A percentile compares a stretch with the other conserved stretches of the same genome.
Evolutionary conservation across 2,113 vertebrate genomes (phyloP).

Genomic region (Solea solea): DNA sequence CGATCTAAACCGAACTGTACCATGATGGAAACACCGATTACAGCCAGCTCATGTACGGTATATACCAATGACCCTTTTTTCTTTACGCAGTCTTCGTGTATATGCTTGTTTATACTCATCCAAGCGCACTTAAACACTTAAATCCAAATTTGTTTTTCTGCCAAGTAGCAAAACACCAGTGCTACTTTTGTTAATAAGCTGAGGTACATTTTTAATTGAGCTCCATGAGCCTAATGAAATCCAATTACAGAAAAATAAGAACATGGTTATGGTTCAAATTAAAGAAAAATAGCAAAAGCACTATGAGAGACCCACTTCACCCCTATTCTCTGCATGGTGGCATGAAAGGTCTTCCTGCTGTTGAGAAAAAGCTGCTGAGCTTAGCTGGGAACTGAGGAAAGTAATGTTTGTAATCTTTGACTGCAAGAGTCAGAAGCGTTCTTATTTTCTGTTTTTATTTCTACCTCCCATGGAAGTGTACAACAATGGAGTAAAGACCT

Average conservation of each 20-base stretch:
- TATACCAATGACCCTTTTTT: not conserved
- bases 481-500: not conserved
- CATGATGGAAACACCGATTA: too few relatives aligned
- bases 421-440: conserved; percentile 30
- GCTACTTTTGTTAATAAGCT: conserved; percentile 18
- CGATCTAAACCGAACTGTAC: too few relatives aligned
- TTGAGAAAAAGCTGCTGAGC: conserved; percentile 27
- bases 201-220: conserved; percentile 42
- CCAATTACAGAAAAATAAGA: conserved; percentile 21
- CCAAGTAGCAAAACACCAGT: not conserved
- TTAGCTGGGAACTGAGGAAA: conserved; percentile 42
- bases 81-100: not conserved
- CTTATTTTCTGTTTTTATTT: conserved; percentile 11
- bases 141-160: conserved; percentile 3
- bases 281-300: conserved; percentile 17
- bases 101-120: not conserved
- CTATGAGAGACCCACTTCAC: conserved; percentile 21
- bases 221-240: conserved; percentile 22
- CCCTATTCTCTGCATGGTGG: not conserved
- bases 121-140: not conserved
- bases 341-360: conserved; percentile 31
- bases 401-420: conserved; percentile 30
- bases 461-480: not conserved
- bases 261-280: not conserved
- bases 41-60: too few relatives aligned